Evolutionary conservation across 2,797 vertebrate genomes (phyloP).

Genomic region (Xiphophorus birchmanni): DNA sequence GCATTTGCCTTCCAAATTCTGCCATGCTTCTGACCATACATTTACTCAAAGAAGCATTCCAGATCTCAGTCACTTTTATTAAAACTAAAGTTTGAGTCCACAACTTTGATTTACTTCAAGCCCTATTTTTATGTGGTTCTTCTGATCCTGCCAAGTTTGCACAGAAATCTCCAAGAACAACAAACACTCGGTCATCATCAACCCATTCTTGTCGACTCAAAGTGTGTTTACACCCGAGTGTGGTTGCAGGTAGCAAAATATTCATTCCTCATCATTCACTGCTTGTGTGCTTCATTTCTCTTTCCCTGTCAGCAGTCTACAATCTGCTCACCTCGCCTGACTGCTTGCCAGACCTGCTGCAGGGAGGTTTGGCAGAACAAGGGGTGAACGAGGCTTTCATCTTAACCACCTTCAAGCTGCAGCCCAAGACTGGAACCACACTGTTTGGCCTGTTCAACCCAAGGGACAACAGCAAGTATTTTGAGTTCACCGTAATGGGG

Average conservation of each 20-base stretch:
- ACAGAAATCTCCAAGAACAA: slow-evolving; percentile 27
- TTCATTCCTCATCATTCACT: slow-evolving; percentile 53
- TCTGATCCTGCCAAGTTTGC: slow-evolving; percentile 41
- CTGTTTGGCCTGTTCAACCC: slow-evolving; percentile 90
- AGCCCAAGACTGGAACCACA: slow-evolving; percentile 81
- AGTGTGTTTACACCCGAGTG: slow-evolving; percentile 40
- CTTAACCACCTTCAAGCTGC: slow-evolving; percentile 90
- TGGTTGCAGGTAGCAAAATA: slow-evolving; percentile 52
- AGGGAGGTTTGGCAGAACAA: slow-evolving; percentile 87
- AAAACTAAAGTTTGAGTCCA: neutral
- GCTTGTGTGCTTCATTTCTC: slow-evolving; percentile 41
- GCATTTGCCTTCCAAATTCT: slow-evolving; percentile 18
- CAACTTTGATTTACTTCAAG: slow-evolving; percentile 11
- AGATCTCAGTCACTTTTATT: neutral
- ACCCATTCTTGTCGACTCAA: slow-evolving; percentile 41
- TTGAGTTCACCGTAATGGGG: slow-evolving; percentile 95
- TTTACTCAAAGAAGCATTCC: neutral
- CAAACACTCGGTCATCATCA: slow-evolving; percentile 48
- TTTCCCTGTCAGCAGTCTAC: slow-evolving; percentile 83
- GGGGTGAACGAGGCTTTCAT: slow-evolving; percentile 88
- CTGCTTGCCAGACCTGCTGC: slow-evolving; percentile 86
- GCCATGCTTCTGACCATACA: slow-evolving; percentile 12
- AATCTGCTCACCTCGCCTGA: slow-evolving; percentile 92
- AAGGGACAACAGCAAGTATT: slow-evolving; percentile 92
- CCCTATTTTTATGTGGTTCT: slow-evolving; percentile 20